phyloP scores from a whole-genome alignment of 2,113 vertebrate species.

The Vidua macroura region DNA sequence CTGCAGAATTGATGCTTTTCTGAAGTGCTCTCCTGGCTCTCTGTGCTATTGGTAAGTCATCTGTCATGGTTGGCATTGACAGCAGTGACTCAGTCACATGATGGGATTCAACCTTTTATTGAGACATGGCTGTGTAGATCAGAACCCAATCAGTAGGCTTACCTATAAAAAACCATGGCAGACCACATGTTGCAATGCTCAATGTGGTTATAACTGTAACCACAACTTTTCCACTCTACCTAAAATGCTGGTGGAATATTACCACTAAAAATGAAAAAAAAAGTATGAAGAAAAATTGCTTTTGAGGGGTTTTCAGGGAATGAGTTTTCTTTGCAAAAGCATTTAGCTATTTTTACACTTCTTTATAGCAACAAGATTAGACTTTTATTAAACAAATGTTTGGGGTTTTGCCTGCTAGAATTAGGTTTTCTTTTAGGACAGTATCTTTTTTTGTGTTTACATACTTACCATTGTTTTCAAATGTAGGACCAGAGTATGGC shows the following conservation, averaged over 20 bases:
- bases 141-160: constrained; percentile 44
- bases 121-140: constrained; percentile 71
- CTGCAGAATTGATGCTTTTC: neutral
- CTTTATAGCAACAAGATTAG: neutral
- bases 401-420: neutral
- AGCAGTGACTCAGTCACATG: constrained; percentile 67
- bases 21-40: neutral
- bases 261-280: neutral
- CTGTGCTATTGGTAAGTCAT: neutral
- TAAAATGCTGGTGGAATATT: neutral
- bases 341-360: neutral
- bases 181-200: neutral
- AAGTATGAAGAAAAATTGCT: neutral
- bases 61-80: constrained; percentile 74
- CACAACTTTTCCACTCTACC: neutral
- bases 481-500: neutral
- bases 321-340: neutral
- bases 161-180: neutral
- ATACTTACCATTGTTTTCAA: neutral
- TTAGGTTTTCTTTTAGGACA: neutral
- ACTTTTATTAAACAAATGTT: neutral
- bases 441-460: neutral
- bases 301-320: neutral
- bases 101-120: constrained; percentile 60
- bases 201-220: neutral